Conservation (phyloP, 2,113 vertebrate species). For the Periophthalmodon schlosseri region DNA sequence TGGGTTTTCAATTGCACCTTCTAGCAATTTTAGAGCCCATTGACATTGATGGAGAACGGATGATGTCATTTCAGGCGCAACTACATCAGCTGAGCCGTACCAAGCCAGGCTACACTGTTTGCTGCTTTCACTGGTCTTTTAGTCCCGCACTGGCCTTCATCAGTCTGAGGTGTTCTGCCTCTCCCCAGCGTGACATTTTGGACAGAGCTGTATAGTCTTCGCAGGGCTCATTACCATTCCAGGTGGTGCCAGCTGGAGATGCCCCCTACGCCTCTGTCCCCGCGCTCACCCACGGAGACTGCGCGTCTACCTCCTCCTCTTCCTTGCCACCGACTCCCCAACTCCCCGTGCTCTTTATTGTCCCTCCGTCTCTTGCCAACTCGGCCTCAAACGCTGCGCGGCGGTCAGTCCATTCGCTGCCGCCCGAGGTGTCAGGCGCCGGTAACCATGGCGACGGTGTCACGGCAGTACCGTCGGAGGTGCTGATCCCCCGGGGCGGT, state of each 20-base stretch:
- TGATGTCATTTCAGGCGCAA: not conserved
- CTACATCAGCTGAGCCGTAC: not conserved
- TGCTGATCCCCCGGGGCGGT: slow-evolving; percentile 34
- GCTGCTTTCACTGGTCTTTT: slow-evolving; percentile 7
- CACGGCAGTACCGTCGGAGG: slow-evolving; percentile 31
- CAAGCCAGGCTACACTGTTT: not conserved
- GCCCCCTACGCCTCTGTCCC: slow-evolving; percentile 19
- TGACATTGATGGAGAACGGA: not conserved
- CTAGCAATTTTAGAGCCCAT: not conserved
- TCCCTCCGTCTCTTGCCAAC: slow-evolving; percentile 58
- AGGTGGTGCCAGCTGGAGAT: slow-evolving; percentile 41
- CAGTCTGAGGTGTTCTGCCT: not conserved
- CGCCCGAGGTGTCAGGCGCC: slow-evolving; percentile 49
- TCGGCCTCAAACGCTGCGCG: slow-evolving; percentile 64
- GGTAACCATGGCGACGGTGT: slow-evolving; percentile 70
- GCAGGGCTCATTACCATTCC: slow-evolving; percentile 66
- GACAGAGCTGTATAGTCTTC: slow-evolving; percentile 46
- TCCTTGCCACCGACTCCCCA: slow-evolving; percentile 9
- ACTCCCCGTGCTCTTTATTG: slow-evolving; percentile 57
- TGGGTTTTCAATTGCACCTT: not conserved
- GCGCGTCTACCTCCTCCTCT: slow-evolving; percentile 26
- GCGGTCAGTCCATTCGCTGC: slow-evolving; percentile 58
- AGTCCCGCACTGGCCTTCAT: slow-evolving; percentile 33
- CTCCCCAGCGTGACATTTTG: slow-evolving; percentile 64
- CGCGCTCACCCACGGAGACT: slow-evolving; percentile 8